phyloP scores from a whole-genome alignment of 2,888 invertebrate genomes.

The Eristalinus sepulchralis region DNA sequence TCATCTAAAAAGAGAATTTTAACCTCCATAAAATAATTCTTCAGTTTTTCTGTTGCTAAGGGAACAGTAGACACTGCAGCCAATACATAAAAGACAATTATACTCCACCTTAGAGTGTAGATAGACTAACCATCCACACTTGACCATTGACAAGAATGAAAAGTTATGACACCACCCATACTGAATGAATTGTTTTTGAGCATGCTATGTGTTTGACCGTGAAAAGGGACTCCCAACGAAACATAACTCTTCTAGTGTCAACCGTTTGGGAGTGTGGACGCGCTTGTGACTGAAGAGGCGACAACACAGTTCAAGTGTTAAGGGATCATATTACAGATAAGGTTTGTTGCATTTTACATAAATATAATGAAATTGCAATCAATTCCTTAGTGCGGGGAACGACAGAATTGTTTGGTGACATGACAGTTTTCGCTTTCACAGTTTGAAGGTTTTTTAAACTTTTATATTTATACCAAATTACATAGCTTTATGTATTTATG shows the following conservation, averaged over 20 bases:
- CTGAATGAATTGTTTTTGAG: constrained; percentile 53
- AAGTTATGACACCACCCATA: constrained; percentile 41
- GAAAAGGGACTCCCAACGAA: constrained; percentile 38
- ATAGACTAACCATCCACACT: constrained; percentile 19
- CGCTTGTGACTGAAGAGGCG: background rate
- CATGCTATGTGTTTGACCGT: constrained; percentile 60
- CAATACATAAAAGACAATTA: background rate
- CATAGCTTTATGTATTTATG: no score
- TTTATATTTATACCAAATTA: no score
- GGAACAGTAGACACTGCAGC: background rate
- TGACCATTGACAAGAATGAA: constrained; percentile 59
- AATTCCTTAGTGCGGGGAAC: no score
- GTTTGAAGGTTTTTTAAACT: no score
- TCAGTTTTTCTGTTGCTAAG: background rate
- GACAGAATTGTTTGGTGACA: no score
- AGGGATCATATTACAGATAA: background rate
- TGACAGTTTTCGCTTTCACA: no score
- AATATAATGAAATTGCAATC: background rate
- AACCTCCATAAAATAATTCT: constrained; percentile 2
- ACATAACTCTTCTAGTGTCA: constrained; percentile 27
- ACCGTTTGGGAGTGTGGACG: constrained; percentile 6
- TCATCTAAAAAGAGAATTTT: constrained; percentile 38
- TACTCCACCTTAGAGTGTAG: constrained; percentile 32
- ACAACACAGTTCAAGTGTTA: background rate
- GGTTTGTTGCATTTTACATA: background rate